These are phyloP conservation scores for Chionis minor DNA, from an alignment of 2,113 vertebrate genomes.

Conservation along the genomic window DNA sequence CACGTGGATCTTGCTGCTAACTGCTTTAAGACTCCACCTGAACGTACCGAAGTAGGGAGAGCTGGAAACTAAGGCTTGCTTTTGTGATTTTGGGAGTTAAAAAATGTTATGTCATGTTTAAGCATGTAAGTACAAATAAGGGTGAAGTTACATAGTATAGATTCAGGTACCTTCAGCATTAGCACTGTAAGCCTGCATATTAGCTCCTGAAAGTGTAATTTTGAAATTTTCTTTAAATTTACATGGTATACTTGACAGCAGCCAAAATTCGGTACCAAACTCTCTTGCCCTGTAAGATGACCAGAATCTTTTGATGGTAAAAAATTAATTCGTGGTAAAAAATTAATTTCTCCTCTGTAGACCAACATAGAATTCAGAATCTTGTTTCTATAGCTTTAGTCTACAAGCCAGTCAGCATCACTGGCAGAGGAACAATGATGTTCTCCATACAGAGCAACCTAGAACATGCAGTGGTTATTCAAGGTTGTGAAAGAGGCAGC, in stretches of 20 bases:
- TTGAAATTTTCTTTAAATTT: background rate
- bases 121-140: background rate
- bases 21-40: background rate
- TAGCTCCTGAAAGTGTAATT: background rate
- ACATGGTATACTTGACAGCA: background rate
- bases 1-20: background rate
- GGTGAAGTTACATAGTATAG: background rate
- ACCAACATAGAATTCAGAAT: background rate
- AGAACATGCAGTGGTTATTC: background rate
- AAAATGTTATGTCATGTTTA: background rate
- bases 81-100: background rate
- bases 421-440: background rate
- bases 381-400: background rate
- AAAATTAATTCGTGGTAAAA: background rate
- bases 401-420: background rate
- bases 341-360: background rate
- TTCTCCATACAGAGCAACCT: background rate
- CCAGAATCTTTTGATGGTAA: background rate
- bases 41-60: background rate
- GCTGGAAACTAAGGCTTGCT: background rate
- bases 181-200: background rate
- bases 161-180: background rate
- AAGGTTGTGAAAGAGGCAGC: background rate
- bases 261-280: background rate
- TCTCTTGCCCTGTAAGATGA: background rate